Base-by-base conservation (phyloP, 2,888 invertebrate species). In the Acleris cristana region DNA sequence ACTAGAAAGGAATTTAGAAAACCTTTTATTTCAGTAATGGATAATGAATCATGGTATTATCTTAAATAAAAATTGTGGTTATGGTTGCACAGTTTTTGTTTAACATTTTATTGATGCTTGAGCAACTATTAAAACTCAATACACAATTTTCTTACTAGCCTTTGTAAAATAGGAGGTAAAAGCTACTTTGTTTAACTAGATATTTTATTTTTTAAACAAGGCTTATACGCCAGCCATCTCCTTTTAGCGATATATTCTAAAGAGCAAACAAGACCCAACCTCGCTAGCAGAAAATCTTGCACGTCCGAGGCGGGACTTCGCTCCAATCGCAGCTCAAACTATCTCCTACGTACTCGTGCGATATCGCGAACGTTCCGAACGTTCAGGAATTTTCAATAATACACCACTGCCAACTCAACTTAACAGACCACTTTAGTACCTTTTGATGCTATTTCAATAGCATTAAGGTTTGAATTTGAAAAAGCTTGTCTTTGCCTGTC, bases 311-410 rank as follows among this genome's bases (percentile, higher is more conserved):
- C 80, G 77, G 74, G 79, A 82, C 77, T 79, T 79, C 75, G 78
- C 82, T 78, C 80, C 87, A 90, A 91, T 91, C 90, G 85, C 83
- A 81, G 85, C 80, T 76, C 72, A 74, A 81, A 85, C 87, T 86
- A 86, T 84, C 85, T 81, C 78, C 81, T 83, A 81, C 84, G 56
- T 66, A 56, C 44, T 62, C 64, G 83, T 86, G 84, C 84, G 82
- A 87, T 87, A 86, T 85, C 87, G 84, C 77, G 79, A 83, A 82
- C 84, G 83, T 82, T 87, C 75, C 76, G 76, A 81, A 88, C 88
- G 87, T 85, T 86, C 83, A 85, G 86, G 89, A 90, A 92, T 92
- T 91, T 90, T 88, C 89, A 91, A 90, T 92, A 91, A 88, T 85
- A 86, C 84, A 81, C 79, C 77, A 78, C 71, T 51, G 49, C 75